Percentiles rank a stretch among this genome's conserved stretches.
Conservation (phyloP, 2,888 invertebrate genomes). For the Cryptophagus acutangulus region DNA sequence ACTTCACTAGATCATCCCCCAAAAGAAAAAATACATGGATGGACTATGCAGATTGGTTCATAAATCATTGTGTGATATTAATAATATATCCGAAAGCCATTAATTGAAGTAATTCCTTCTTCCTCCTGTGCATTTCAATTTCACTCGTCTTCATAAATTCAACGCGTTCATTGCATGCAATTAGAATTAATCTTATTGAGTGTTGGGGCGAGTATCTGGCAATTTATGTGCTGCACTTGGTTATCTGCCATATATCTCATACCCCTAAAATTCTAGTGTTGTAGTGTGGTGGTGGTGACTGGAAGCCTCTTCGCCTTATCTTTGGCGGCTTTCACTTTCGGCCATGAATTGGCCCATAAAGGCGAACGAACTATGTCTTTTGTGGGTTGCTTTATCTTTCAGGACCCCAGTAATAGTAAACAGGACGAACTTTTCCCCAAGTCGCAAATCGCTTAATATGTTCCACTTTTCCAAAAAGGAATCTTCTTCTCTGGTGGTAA, state of each 20-base stretch:
- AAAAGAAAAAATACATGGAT: no score
- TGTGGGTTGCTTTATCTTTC: slow-evolving; percentile 30
- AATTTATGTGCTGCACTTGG: slow-evolving; percentile 25
- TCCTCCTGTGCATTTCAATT: slow-evolving; percentile 20
- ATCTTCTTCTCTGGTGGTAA: slow-evolving; percentile 16
- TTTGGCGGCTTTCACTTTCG: slow-evolving; percentile 30
- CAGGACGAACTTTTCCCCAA: slow-evolving; percentile 27
- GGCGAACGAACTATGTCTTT: slow-evolving; percentile 33
- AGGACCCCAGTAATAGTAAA: slow-evolving; percentile 21
- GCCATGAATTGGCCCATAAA: slow-evolving; percentile 32
- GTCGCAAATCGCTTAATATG: slow-evolving; percentile 32
- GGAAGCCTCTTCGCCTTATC: slow-evolving; percentile 24
- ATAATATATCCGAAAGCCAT: slow-evolving; percentile 22
- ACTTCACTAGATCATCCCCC: no score
- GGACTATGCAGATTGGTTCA: no score
- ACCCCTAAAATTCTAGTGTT: no score
- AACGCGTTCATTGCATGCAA: slow-evolving; percentile 27
- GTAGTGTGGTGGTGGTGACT: slow-evolving; percentile 11
- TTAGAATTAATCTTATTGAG: slow-evolving; percentile 30
- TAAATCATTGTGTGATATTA: no score
- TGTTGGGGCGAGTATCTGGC: slow-evolving; percentile 19
- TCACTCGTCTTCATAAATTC: slow-evolving; percentile 28
- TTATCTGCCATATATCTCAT: slow-evolving; percentile 17
- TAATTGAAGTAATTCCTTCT: slow-evolving; percentile 18
- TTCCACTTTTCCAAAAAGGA: slow-evolving; percentile 29